Percentiles rank a stretch among this genome's conserved stretches.
Evolutionary conservation across 2,888 invertebrate genomes (phyloP).

Genomic region (Cyclophora punctaria): DNA sequence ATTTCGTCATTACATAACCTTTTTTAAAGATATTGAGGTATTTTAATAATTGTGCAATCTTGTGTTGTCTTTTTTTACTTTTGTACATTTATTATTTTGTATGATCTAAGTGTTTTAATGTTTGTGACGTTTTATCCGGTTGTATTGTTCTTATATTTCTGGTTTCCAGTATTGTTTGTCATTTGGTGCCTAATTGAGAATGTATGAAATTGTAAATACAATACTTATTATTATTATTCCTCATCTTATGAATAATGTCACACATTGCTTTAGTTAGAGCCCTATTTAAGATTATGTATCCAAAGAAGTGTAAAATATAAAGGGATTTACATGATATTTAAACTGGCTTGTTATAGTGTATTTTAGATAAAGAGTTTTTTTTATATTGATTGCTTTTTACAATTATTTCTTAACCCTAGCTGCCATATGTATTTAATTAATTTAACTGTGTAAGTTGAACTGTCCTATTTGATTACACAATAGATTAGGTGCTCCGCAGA

Average conservation of each 20-base stretch:
- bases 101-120: constrained; percentile 38
- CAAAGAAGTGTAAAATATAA: not conserved
- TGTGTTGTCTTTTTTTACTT: constrained; percentile 41
- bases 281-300: not conserved
- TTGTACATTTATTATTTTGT: constrained; percentile 54
- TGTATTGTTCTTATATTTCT: constrained; percentile 21
- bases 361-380: constrained; percentile 8
- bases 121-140: constrained; percentile 40
- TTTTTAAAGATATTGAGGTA: constrained; percentile 34
- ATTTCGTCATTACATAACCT: constrained; percentile 24
- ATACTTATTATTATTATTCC: not conserved
- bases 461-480: not conserved
- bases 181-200: constrained; percentile 30
- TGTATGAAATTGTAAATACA: constrained; percentile 7
- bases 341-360: too few relatives aligned
- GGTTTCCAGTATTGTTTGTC: constrained; percentile 16
- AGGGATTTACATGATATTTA: too few relatives aligned
- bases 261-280: not conserved
- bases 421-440: constrained; percentile 51
- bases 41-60: constrained; percentile 57
- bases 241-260: not conserved
- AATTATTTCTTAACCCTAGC: constrained; percentile 39
- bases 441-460: not conserved
- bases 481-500: not conserved
- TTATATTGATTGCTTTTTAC: constrained; percentile 26